Percentiles rank a stretch among this genome's conserved stretches.
These are phyloP conservation scores for Pangasius krempfi DNA, from an alignment of 2,797 vertebrate species.

Conservation along the genomic window DNA sequence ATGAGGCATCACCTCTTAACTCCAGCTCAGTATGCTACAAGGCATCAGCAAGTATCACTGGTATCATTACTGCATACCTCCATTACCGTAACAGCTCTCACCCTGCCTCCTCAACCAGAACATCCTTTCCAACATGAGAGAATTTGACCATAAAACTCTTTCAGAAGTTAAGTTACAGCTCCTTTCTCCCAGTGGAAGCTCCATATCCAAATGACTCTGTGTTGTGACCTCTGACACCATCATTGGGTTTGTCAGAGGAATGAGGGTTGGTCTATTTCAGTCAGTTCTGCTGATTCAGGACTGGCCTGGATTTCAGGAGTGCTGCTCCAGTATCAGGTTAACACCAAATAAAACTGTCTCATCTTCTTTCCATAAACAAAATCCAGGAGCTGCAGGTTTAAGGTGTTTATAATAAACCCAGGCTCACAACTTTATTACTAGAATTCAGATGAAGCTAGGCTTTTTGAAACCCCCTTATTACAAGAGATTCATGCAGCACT, in stretches of 20 bases:
- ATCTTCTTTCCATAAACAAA: constrained; percentile 33
- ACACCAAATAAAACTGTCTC: constrained; percentile 25
- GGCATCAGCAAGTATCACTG: neutral
- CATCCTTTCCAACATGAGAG: neutral
- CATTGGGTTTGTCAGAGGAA: constrained; percentile 20
- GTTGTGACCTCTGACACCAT: constrained; percentile 28
- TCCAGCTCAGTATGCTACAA: neutral
- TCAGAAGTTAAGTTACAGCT: neutral
- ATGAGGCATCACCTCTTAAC: constrained; percentile 14
- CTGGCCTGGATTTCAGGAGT: constrained; percentile 31
- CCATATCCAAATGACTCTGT: neutral
- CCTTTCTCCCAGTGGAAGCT: neutral
- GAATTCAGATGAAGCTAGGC: constrained; percentile 16
- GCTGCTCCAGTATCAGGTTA: constrained; percentile 39
- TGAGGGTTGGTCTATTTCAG: constrained; percentile 8
- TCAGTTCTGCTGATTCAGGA: constrained; percentile 43
- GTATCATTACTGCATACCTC: constrained; percentile 20
- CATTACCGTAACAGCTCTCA: neutral
- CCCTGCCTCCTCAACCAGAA: neutral
- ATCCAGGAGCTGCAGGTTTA: neutral
- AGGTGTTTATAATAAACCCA: constrained; percentile 12
- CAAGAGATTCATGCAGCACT: constrained; percentile 23
- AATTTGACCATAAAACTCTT: neutral
- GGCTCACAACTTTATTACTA: constrained; percentile 8
- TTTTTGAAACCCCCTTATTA: constrained; percentile 29